These are phyloP conservation scores for Zygogramma bicolorata DNA, from an alignment of 2,888 invertebrate species.

Conservation along the genomic window DNA sequence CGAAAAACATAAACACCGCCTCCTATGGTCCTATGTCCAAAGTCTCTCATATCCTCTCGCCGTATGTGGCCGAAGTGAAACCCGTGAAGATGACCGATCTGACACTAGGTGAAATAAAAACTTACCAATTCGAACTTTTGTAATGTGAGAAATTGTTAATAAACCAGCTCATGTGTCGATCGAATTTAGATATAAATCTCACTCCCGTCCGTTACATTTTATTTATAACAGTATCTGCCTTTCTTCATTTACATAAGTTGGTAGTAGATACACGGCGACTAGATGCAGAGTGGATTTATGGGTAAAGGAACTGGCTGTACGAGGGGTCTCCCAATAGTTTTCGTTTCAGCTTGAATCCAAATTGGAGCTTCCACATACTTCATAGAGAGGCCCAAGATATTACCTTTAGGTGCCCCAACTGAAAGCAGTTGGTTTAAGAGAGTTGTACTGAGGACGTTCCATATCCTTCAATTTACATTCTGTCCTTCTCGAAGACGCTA, in stretches of 20 bases:
- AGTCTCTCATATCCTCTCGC: slow-evolving; percentile 15
- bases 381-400: too few species aligned
- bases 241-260: slow-evolving; percentile 7
- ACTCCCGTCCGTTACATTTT: slow-evolving; percentile 8
- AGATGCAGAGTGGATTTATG: slow-evolving; percentile 4
- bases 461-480: too few species aligned
- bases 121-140: slow-evolving; percentile 47
- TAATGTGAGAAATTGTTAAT: slow-evolving; percentile 56
- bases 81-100: slow-evolving; percentile 48
- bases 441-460: too few species aligned
- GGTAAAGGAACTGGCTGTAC: not conserved
- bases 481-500: too few species aligned
- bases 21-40: not conserved
- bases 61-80: slow-evolving; percentile 32
- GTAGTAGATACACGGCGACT: not conserved
- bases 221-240: slow-evolving; percentile 10
- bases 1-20: not conserved
- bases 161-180: slow-evolving; percentile 54
- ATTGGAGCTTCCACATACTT: too few species aligned
- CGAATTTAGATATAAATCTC: slow-evolving; percentile 47
- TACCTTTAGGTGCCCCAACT: too few species aligned
- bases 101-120: slow-evolving; percentile 52
- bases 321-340: not conserved
- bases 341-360: not conserved
- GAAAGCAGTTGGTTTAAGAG: too few species aligned